Conservation (phyloP, 2,888 invertebrate species). For the Andrena fulva region DNA sequence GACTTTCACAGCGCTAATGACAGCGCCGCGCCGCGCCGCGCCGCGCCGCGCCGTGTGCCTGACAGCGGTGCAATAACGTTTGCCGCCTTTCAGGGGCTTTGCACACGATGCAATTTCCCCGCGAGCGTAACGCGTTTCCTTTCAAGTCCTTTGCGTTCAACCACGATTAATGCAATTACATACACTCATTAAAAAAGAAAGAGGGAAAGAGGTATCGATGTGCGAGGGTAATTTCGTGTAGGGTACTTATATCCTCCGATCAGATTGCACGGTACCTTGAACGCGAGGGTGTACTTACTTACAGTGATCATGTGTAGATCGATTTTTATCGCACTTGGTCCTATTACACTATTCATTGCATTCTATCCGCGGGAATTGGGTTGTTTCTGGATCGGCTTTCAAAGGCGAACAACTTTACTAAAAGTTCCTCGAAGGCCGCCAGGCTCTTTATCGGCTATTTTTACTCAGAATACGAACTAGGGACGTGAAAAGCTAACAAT, state of each 20-base stretch:
- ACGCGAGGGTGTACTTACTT: not conserved
- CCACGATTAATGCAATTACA: conserved; percentile 27
- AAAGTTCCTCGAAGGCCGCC: no score
- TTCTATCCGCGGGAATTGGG: not conserved
- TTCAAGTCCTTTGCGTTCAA: not conserved
- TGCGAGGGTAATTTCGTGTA: not conserved
- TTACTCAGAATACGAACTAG: not conserved
- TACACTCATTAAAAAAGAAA: not conserved
- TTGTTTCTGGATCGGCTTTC: not conserved
- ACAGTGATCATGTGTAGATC: conserved; percentile 11
- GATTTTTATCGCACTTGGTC: conserved; percentile 23
- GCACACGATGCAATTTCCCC: conserved; percentile 42
- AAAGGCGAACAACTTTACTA: not conserved
- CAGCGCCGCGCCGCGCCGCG: not conserved
- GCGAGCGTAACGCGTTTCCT: conserved; percentile 1
- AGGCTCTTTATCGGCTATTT: not conserved
- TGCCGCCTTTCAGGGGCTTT: conserved; percentile 53
- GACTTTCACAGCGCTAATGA: conserved; percentile 24
- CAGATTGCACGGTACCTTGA: not conserved
- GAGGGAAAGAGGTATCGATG: not conserved
- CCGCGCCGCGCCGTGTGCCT: not conserved
- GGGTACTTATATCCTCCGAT: not conserved
- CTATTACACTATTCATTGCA: not conserved
- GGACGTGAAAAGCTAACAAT: not conserved
- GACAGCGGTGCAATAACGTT: conserved; percentile 51